Evolutionary conservation across 1,140 invertebrate species (phyloP).

Genomic region (Penaeus vannamei): DNA sequence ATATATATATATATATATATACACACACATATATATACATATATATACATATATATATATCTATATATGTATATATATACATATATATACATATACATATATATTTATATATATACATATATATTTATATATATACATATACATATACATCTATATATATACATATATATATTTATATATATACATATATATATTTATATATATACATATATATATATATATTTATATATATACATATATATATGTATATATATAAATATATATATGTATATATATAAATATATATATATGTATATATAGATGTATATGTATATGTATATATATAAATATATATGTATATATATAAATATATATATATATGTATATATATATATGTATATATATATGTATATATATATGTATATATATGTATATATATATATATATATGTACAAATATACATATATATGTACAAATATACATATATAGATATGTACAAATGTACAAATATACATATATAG

Average conservation of each 20-base stretch:
- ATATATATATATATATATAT: no score
- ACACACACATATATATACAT: no score
- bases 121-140: no score
- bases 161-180: no score
- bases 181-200: no score
- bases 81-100: no score
- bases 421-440: background rate
- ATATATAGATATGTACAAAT: slow-evolving; percentile 35
- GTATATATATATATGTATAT: slow-evolving; percentile 14
- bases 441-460: slow-evolving; percentile 30
- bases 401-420: background rate
- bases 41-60: no score
- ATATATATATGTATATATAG: slow-evolving; percentile 27
- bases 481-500: slow-evolving; percentile 25
- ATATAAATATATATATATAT: slow-evolving; percentile 39
- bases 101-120: no score
- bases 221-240: slow-evolving; percentile 30
- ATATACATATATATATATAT: background rate
- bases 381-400: slow-evolving; percentile 24
- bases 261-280: slow-evolving; percentile 19
- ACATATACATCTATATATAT: no score
- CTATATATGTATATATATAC: no score
- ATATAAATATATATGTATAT: slow-evolving; percentile 40
- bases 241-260: slow-evolving; percentile 27
- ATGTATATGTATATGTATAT: slow-evolving; percentile 23